Conservation (phyloP, 2,888 invertebrate genomes). For the Philonicus albiceps region DNA sequence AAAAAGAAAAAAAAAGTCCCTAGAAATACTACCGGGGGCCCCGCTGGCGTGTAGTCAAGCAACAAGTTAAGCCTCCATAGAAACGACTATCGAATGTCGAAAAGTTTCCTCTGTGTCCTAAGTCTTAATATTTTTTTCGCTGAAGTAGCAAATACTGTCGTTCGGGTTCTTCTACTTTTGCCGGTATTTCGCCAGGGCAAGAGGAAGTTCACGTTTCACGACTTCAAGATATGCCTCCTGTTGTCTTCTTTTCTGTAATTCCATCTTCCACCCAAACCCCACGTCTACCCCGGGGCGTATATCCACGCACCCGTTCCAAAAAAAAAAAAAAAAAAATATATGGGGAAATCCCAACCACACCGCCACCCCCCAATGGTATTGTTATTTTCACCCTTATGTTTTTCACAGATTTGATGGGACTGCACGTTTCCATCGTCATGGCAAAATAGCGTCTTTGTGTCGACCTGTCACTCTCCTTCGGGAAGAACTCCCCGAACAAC, state of each 20-base stretch:
- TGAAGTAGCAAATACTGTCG: neutral
- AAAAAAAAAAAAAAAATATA: too few species aligned
- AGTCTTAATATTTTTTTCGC: neutral
- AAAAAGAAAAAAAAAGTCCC: neutral
- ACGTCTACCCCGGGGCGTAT: neutral
- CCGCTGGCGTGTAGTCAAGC: conserved; percentile 30
- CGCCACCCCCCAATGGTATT: neutral
- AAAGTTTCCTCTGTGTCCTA: neutral
- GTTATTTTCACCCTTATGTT: conserved; percentile 26
- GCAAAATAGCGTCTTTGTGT: conserved; percentile 36
- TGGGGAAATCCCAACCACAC: neutral
- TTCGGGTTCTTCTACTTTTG: neutral
- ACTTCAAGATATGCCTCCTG: neutral
- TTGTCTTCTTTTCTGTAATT: conserved; percentile 33
- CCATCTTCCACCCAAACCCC: neutral
- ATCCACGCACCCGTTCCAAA: neutral
- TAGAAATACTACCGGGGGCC: neutral
- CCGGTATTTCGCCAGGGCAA: neutral
- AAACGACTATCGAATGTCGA: conserved; percentile 3
- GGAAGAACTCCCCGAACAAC: conserved; percentile 26
- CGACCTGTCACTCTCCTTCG: conserved; percentile 34
- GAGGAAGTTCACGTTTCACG: conserved; percentile 23
- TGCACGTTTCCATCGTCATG: conserved; percentile 23
- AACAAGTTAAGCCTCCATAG: conserved; percentile 42
- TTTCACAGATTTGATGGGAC: conserved; percentile 23